These are phyloP conservation scores for Sebastes hubbsi DNA, from an alignment of 2,797 vertebrate genomes.

Conservation along the genomic window DNA sequence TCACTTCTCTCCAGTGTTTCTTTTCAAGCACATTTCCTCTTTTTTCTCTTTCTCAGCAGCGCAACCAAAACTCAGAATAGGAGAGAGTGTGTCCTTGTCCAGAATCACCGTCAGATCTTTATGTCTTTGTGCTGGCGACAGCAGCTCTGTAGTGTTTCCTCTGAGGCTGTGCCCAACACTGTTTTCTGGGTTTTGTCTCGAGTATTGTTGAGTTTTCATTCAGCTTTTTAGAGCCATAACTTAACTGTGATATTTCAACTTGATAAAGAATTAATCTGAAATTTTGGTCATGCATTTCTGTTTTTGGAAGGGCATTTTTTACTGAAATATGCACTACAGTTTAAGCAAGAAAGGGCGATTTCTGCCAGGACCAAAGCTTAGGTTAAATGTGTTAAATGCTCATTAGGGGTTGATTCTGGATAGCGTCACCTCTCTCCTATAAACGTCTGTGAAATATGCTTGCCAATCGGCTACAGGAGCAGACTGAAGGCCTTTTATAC, in stretches of 20 bases:
- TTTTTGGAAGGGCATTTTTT: background rate
- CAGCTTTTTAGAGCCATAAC: background rate
- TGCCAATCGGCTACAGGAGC: slow-evolving; percentile 45
- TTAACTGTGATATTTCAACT: background rate
- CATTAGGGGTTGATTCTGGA: slow-evolving; percentile 48
- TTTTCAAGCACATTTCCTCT: slow-evolving; percentile 10
- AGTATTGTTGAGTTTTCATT: background rate
- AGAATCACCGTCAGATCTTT: slow-evolving; percentile 34
- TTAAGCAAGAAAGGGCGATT: background rate
- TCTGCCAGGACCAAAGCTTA: slow-evolving; percentile 45
- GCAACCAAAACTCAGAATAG: slow-evolving; percentile 75
- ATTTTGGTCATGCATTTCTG: background rate
- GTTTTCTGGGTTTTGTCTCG: background rate
- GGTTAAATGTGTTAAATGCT: slow-evolving; percentile 10
- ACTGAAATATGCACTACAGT: slow-evolving; percentile 3
- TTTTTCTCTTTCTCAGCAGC: slow-evolving; percentile 67
- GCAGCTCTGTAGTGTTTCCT: background rate
- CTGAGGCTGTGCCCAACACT: background rate
- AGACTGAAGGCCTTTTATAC: slow-evolving; percentile 67
- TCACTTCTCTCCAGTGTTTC: background rate
- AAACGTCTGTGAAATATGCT: slow-evolving; percentile 49
- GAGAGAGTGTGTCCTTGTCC: slow-evolving; percentile 33
- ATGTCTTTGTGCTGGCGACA: slow-evolving; percentile 8
- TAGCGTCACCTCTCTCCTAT: slow-evolving; percentile 16
- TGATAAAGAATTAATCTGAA: background rate